Conservation (phyloP, 2,113 vertebrate genomes). For the Paramormyrops kingsleyae region DNA sequence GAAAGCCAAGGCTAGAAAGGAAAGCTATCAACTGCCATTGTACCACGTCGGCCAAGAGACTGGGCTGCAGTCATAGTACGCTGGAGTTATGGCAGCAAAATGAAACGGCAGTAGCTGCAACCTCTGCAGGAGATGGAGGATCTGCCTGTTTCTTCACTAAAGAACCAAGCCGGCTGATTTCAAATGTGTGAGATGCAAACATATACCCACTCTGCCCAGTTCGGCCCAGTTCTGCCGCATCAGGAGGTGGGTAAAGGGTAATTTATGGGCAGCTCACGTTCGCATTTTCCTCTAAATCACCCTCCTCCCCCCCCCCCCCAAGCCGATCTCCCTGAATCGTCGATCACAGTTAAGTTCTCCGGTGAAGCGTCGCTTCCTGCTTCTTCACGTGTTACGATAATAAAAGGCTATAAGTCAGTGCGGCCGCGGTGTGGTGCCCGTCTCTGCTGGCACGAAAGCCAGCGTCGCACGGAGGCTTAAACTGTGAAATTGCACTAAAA, state of each 20-base stretch:
- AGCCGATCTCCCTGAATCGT: not conserved
- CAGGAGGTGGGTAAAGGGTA: not conserved
- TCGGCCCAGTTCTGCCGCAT: not conserved
- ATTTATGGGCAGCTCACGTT: not conserved
- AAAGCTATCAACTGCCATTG: not conserved
- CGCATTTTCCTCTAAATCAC: not conserved
- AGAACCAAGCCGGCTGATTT: not conserved
- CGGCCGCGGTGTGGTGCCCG: not conserved
- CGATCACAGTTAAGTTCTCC: not conserved
- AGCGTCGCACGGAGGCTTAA: not conserved
- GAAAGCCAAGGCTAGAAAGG: not conserved
- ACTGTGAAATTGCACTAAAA: constrained; percentile 12
- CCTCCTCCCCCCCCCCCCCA: not conserved
- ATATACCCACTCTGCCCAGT: not conserved
- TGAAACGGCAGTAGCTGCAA: not conserved
- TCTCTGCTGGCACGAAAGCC: not conserved
- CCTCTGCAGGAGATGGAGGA: not conserved
- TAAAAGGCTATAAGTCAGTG: not conserved
- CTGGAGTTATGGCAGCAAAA: not conserved
- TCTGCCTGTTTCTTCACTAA: not conserved
- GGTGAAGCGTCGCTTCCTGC: not conserved
- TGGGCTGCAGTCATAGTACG: not conserved
- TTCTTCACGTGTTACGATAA: not conserved
- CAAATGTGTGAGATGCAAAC: not conserved
- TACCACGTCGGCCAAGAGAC: not conserved